Base-by-base conservation (phyloP, 2,888 invertebrate genomes). In the Phyllotreta striolata region DNA sequence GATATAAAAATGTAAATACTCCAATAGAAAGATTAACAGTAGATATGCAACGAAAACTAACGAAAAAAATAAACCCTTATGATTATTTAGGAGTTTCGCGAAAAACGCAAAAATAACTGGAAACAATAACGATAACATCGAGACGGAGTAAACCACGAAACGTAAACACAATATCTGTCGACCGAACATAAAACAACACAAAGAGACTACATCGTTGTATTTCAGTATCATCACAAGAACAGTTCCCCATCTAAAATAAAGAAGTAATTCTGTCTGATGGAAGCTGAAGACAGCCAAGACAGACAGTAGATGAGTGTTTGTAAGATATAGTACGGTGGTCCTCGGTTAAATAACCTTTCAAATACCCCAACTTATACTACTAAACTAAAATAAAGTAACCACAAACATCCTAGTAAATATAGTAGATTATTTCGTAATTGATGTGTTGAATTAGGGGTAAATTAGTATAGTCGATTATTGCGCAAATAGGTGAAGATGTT, bases 201-300 rank as follows among this genome's bases (percentile, higher is more conserved):
- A 34, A 24, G 40, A 37, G 47, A 57, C 39, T 47, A 47, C 47
- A 57, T 47, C 47, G 46, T 13, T 52, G 38, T 52, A 39, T 52
- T 52, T 52, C 34, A 41, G 59, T 59, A 59, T 60, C 64, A 55
- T 64, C 55, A 55, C 59, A 44, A 57, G 56, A 65, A 62, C 57
- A 58, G 35, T 55, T 52, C 43, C 43, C 59, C 38, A n/a, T 60
- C 43, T 55, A 57, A 71, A 72, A 72, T 70, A 64, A 72, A 73
- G 75, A 75, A 74, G 75, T 75, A 77, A 76, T 75, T 74, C 73
- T 73, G 73, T 74, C 72, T 71, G 71, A 72, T 74, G 71, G 73
- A 73, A 63, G 61, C 38, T 61, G 60, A 60, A 60, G 60, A 60
- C 60, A 54, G 60, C 52, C 24, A 55, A 63, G 55, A 63, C 49